phyloP scores from a whole-genome alignment of 2,797 vertebrate genomes.

The Mycteria americana region DNA sequence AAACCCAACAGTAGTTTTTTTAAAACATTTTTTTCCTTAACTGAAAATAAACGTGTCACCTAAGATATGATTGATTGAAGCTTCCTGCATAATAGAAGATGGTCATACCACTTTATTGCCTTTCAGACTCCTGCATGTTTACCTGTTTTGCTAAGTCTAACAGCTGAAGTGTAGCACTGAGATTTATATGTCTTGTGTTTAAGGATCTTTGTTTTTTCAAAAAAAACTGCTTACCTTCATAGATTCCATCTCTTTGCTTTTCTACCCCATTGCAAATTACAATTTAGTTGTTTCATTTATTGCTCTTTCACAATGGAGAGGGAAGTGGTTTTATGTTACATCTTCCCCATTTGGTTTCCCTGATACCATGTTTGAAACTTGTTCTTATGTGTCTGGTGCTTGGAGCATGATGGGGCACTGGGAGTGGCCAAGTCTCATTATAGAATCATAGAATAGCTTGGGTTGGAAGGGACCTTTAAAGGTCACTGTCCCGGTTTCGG shows the following conservation, averaged over 20 bases:
- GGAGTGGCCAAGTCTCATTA: too few relatives aligned
- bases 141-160: not conserved
- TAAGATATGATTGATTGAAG: not conserved
- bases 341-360: not conserved
- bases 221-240: accelerated
- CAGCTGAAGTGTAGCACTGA: not conserved
- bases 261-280: not conserved
- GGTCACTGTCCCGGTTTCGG: too few relatives aligned
- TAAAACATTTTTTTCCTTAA: not conserved
- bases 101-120: not conserved
- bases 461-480: not conserved
- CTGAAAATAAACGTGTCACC: not conserved
- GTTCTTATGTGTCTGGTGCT: not conserved
- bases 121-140: not conserved
- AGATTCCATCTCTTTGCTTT: not conserved
- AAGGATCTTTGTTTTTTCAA: not conserved
- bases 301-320: not conserved
- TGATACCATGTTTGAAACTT: not conserved
- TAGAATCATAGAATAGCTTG: not conserved
- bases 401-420: not conserved
- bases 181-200: not conserved
- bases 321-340: not conserved
- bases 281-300: not conserved
- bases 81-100: not conserved
- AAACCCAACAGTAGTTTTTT: not conserved